These are phyloP conservation scores for Epicampocera succincta DNA, from an alignment of 2,888 invertebrate species.

Conservation along the genomic window DNA sequence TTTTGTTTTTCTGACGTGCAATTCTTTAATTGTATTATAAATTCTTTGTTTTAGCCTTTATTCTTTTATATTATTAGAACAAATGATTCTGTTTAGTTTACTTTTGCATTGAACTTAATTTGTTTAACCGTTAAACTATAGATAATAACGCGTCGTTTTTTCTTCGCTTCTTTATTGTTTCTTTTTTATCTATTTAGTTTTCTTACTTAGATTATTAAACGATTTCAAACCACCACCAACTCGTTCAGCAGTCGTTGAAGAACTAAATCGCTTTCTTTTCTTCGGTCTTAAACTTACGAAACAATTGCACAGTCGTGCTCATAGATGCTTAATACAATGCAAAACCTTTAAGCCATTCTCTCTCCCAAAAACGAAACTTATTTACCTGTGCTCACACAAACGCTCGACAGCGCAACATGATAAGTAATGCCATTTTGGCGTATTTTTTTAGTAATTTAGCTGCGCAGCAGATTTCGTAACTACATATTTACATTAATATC, in stretches of 20 bases:
- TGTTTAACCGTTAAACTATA: conserved; percentile 38
- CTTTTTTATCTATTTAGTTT: not conserved
- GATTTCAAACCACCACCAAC: conserved; percentile 71
- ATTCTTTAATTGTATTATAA: not conserved
- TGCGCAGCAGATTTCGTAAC: no score
- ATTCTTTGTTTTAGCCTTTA: conserved; percentile 1
- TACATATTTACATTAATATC: no score
- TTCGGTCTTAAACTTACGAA: conserved; percentile 56
- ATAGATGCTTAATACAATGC: conserved; percentile 27
- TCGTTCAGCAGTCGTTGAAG: conserved; percentile 76
- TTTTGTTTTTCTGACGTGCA: conserved; percentile 17
- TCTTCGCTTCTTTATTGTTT: conserved; percentile 12
- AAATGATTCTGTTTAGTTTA: conserved; percentile 3
- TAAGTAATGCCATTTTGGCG: conserved; percentile 6
- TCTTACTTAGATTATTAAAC: conserved; percentile 17
- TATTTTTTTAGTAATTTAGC: not conserved
- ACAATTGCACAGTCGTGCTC: conserved; percentile 8
- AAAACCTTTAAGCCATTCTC: conserved; percentile 46
- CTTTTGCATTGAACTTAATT: conserved; percentile 24
- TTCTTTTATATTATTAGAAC: not conserved
- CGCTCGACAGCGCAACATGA: not conserved
- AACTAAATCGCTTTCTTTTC: conserved; percentile 72
- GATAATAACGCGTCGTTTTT: conserved; percentile 44
- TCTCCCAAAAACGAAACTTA: not conserved
- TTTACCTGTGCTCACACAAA: conserved; percentile 21